phyloP scores from a whole-genome alignment of 2,113 vertebrate species.

The Sinocyclocheilus grahami region DNA sequence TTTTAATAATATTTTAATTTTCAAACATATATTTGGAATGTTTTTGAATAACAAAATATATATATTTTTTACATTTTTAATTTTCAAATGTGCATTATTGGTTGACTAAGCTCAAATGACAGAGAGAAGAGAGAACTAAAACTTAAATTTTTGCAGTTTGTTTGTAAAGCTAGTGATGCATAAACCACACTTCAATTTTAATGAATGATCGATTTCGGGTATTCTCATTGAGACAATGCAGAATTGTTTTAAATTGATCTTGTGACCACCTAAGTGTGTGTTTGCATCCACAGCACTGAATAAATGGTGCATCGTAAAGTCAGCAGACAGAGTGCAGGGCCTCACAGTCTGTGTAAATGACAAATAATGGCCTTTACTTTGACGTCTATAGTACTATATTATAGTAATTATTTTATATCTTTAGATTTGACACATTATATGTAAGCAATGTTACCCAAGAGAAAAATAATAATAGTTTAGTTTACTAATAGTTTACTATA shows the following conservation, averaged over 20 bases:
- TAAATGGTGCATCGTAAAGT: constrained; percentile 58
- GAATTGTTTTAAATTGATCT: not conserved
- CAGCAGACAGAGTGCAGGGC: constrained; percentile 44
- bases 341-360: constrained; percentile 47
- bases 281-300: constrained; percentile 27
- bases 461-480: not conserved
- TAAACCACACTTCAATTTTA: not conserved
- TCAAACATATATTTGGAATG: too few relatives aligned
- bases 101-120: not conserved
- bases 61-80: too few relatives aligned
- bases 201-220: not conserved
- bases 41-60: too few relatives aligned
- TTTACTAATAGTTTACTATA: too few relatives aligned
- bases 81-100: not conserved
- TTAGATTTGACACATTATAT: not conserved
- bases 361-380: constrained; percentile 48
- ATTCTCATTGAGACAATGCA: not conserved
- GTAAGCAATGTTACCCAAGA: not conserved
- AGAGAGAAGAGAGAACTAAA: too few relatives aligned
- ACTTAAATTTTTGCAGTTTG: not conserved
- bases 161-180: not conserved
- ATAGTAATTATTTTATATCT: not conserved
- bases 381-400: too few relatives aligned
- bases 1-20: too few relatives aligned
- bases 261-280: constrained; percentile 18